Evolutionary conservation across 2,797 vertebrate genomes (phyloP).

Genomic region (Pempheris klunzingeri): DNA sequence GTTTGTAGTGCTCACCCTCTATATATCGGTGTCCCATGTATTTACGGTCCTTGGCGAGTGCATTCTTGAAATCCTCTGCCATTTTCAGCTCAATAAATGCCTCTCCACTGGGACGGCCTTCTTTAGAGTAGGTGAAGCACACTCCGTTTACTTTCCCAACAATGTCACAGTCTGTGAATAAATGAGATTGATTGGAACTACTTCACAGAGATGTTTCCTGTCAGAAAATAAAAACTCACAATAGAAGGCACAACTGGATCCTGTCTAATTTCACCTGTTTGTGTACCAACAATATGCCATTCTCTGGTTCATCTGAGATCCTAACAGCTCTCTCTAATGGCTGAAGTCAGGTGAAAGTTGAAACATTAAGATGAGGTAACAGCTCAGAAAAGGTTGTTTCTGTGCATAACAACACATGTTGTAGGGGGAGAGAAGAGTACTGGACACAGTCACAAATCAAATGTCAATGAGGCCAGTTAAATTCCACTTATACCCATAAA

Average conservation of each 20-base stretch:
- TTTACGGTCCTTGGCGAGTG: slow-evolving; percentile 89
- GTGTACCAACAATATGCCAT: too few relatives aligned
- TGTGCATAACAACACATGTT: neutral
- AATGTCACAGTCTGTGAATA: slow-evolving; percentile 86
- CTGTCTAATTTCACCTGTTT: neutral
- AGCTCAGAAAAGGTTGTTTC: neutral
- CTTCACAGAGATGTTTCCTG: neutral
- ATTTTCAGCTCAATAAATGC: slow-evolving; percentile 89
- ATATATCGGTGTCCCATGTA: slow-evolving; percentile 92
- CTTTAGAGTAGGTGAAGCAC: slow-evolving; percentile 90
- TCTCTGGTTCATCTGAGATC: neutral
- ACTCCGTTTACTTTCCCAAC: slow-evolving; percentile 87
- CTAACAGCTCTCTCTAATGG: neutral
- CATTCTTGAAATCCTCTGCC: slow-evolving; percentile 88
- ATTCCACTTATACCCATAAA: neutral
- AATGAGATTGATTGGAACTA: slow-evolving; percentile 1
- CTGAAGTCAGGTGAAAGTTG: neutral
- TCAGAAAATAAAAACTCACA: neutral
- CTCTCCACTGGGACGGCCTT: slow-evolving; percentile 90
- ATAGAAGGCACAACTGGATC: neutral
- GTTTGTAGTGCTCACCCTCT: slow-evolving; percentile 82
- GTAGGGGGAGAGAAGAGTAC: neutral
- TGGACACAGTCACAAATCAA: neutral
- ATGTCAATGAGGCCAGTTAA: neutral
- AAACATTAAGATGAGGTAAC: neutral